Percentiles rank a stretch among this genome's conserved stretches.
phyloP scores from a whole-genome alignment of 2,888 invertebrate species.

The Pilophorus perplexus region DNA sequence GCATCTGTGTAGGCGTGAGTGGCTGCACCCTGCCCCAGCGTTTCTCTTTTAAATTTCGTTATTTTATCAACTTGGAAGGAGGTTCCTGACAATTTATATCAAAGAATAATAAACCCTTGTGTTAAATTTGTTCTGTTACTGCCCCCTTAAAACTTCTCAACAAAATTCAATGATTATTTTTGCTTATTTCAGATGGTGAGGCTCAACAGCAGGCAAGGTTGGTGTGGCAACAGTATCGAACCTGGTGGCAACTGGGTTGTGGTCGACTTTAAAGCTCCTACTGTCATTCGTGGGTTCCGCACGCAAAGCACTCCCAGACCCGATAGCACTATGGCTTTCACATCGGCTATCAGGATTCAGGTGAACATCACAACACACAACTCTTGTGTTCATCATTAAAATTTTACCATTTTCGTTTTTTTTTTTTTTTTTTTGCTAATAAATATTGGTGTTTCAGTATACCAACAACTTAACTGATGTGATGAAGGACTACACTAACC shows the following conservation, averaged over 20 bases:
- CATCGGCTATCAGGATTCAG: conserved; percentile 78
- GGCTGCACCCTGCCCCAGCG: too few relatives aligned
- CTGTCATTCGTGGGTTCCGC: conserved; percentile 83
- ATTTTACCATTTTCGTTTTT: too few relatives aligned
- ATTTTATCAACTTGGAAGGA: too few relatives aligned
- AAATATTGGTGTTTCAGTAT: too few relatives aligned
- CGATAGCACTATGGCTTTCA: conserved; percentile 82
- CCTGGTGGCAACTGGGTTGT: conserved; percentile 86
- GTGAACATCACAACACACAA: neutral
- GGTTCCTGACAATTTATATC: too few relatives aligned
- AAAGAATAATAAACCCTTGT: too few relatives aligned
- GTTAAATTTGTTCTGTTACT: neutral
- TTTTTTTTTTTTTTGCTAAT: too few relatives aligned
- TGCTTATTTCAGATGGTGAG: conserved; percentile 66
- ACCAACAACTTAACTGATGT: conserved; percentile 84
- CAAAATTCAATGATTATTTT: neutral
- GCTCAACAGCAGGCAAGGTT: conserved; percentile 77
- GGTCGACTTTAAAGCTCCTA: conserved; percentile 83
- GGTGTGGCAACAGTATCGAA: conserved; percentile 85
- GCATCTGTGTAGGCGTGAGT: too few relatives aligned
- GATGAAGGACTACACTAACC: conserved; percentile 88
- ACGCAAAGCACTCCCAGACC: conserved; percentile 82
- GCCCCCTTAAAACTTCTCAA: neutral
- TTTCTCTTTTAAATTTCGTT: too few relatives aligned
- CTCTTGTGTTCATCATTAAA: too few relatives aligned